A percentile compares a stretch with the other conserved stretches of the same genome.
These are phyloP conservation scores for Melanerpes aurifrons DNA, from an alignment of 2,113 vertebrate species.

Conservation along the genomic window DNA sequence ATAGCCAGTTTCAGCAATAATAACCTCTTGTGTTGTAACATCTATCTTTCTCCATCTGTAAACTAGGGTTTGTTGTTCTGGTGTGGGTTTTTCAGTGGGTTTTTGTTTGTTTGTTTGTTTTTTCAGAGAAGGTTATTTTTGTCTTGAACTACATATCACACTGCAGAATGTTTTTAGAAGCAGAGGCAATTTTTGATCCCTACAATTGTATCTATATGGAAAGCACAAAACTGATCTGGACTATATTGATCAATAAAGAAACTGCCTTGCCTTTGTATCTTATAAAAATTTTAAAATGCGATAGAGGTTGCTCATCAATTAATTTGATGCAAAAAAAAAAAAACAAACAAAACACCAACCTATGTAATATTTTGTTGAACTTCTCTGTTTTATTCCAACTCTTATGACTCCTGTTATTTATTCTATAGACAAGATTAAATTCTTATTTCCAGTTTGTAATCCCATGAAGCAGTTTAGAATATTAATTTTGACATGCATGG, in stretches of 20 bases:
- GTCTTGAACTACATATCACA: rapidly evolving
- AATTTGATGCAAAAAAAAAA: background rate
- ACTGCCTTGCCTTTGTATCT: background rate
- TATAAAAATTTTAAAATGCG: background rate
- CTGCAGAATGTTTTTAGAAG: background rate
- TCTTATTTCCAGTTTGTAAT: background rate
- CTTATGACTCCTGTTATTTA: background rate
- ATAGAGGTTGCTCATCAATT: background rate
- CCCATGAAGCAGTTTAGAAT: background rate
- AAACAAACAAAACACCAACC: too few relatives aligned
- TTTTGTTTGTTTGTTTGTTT: too few relatives aligned
- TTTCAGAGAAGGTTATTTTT: background rate
- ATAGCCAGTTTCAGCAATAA: background rate
- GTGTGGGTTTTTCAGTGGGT: background rate
- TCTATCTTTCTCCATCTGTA: background rate
- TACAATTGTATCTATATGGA: background rate
- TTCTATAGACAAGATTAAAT: background rate
- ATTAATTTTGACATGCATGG: background rate
- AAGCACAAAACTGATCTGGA: background rate
- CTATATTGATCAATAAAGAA: background rate
- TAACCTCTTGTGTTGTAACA: background rate
- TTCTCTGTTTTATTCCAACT: background rate
- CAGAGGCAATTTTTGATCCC: background rate
- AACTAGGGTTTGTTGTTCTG: background rate
- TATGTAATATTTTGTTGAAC: background rate